Base-by-base conservation (phyloP, 2,113 vertebrate genomes). In the Corythornis madagascariensis region DNA sequence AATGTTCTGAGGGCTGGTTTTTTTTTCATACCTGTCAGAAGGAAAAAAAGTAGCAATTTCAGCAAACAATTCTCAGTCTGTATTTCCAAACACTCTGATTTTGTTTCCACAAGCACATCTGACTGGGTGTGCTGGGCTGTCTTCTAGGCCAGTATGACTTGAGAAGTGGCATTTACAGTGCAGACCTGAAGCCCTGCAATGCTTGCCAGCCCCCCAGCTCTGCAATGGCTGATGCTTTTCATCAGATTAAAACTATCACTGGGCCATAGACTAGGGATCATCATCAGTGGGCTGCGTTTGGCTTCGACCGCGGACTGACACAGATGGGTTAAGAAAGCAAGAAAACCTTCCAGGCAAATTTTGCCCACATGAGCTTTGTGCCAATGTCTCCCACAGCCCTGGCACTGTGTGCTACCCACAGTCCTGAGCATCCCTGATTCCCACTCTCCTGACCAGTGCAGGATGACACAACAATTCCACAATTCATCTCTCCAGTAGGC, bases 341-440 rank as follows among this genome's bases (percentile, higher is more conserved):
- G 48, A 69, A 61, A 64, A 17, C 25, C 40, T 69, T 82, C 56
- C 38, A 70, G 76, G 59, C 63, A 66, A 35, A 16, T 11, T 73
- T 67, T 84, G 52, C 53, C 52, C 45, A 74, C 48, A 19, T 16
- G 33, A 53, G 20, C 38, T 63, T 66, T 38, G 17, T 20, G 25
- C 19, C n/a, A 3, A 26, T 45, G 38, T 69, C 74, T 77, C 43
- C 63, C 47, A 38, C 0, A 1, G 20, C 15, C 18, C 64, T 45
- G 52, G 52, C 15, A 33, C 5, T 8, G 1, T 0, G 3, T 29
- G 8, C 18, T 0, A 14, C 33, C 20, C 10, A 2, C 7, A 61
- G 55, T 22, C 63, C 55, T 25, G 35, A 80, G 72, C 21, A 13
- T 13, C 50, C 64, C n/a, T 29, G 22, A 8, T 35, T 7, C 45